Base-by-base conservation (phyloP, 2,888 invertebrate species). In the Caenorhabditis becei region DNA sequence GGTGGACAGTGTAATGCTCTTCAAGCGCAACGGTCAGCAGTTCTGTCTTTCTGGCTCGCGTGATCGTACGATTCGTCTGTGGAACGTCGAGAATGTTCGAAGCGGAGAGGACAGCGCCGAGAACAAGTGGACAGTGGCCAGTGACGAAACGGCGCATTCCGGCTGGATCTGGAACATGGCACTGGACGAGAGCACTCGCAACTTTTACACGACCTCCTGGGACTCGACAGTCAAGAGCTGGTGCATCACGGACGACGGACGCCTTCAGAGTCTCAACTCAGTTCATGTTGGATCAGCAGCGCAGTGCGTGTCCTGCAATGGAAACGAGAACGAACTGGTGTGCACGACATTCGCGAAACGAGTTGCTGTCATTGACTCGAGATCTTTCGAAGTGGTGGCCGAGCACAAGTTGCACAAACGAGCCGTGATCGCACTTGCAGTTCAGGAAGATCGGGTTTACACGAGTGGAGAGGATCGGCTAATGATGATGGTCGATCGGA, bases 131-230 rank as follows among this genome's bases (percentile, higher is more conserved):
- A 77, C 71, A 20, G 61, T 71, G 28, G 69, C 58, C 14, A 71
- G 32, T 5, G 63, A 72, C 18, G 67, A 77, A 14, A 63, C 58
- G 16, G 74, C 71, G 2, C 71, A 72, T 53, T n/a, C 47, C 1
- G 82, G 82, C 23, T 82, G 82, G 82, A 78, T 82, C 41, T 82
- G 82, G 82, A 82, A 82, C 61, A 65, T 82, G 37, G 53, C 77
- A 8, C 28, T 47, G 1, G 56, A 71, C 18, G 37, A 32, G 2
- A 35, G 58, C 3, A 23, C 63, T 11, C 23, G 23, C 2, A 32
- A 63, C 8, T 74, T 82, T 18, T 77, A 71, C 54, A 70, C 81
- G 7, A 65, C 75, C 4, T 77, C 77, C 1, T 82, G 81, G 81
- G 81, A 82, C 58, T 82, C 81, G 1, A 69, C 67, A 1, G 72